A percentile compares a stretch with the other conserved stretches of the same genome.
phyloP scores from a whole-genome alignment of 2,113 vertebrate genomes.

The Callipepla californica region DNA sequence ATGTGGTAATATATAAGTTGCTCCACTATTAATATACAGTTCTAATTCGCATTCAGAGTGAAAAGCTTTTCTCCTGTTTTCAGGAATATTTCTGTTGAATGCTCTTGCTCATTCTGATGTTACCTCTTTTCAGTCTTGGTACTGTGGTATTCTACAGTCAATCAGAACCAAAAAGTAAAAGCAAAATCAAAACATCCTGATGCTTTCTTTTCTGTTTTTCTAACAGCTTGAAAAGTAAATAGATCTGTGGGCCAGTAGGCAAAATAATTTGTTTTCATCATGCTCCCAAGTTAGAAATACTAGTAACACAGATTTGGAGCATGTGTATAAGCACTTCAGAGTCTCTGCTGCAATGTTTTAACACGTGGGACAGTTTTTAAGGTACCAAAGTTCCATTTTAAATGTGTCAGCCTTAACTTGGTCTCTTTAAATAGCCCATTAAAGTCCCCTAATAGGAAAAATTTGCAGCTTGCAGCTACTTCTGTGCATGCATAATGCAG shows the following conservation, averaged over 20 bases:
- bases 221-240: background rate
- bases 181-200: background rate
- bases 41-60: background rate
- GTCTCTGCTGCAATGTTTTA: background rate
- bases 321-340: background rate
- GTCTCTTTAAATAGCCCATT: background rate
- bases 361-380: background rate
- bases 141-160: background rate
- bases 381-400: background rate
- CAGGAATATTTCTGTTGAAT: background rate
- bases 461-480: background rate
- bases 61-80: background rate
- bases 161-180: background rate
- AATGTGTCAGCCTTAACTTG: background rate
- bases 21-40: background rate
- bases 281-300: background rate
- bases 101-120: background rate
- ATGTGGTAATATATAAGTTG: background rate
- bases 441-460: background rate
- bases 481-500: background rate
- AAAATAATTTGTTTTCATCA: background rate
- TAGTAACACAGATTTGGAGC: background rate
- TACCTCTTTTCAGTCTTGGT: background rate
- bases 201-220: background rate
- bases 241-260: background rate